Percentiles rank a stretch among this genome's conserved stretches.
Evolutionary conservation across 2,888 invertebrate species (phyloP).

Genomic region (Auanema sp.): DNA sequence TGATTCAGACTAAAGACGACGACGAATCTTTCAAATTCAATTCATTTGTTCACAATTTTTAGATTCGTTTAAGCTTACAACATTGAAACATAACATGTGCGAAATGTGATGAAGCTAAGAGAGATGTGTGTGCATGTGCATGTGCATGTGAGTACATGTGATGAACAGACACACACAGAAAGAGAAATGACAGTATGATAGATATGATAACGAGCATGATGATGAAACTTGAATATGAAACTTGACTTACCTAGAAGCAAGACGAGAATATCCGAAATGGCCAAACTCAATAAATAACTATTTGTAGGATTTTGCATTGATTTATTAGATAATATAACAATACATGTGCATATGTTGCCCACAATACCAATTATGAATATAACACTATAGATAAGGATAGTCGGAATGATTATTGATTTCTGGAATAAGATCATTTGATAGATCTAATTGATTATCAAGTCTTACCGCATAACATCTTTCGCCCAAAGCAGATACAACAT

Average conservation of each 20-base stretch:
- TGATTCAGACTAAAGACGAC: no score
- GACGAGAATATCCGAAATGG: constrained; percentile 60
- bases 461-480: no score
- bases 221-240: no score
- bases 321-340: constrained; percentile 54
- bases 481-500: no score
- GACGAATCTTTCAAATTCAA: neutral
- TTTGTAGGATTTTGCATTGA: constrained; percentile 63
- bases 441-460: no score
- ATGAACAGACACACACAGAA: no score
- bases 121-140: no score
- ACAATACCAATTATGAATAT: constrained; percentile 56
- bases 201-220: no score
- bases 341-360: constrained; percentile 60
- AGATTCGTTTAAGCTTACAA: no score
- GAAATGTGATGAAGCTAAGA: no score
- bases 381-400: constrained; percentile 52
- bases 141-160: no score
- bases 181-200: neutral
- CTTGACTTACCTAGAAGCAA: constrained; percentile 53
- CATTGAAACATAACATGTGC: no score
- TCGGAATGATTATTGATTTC: constrained; percentile 50
- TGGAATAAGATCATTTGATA: constrained; percentile 22
- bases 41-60: neutral
- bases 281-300: constrained; percentile 60